Percentiles rank a stretch among this genome's conserved stretches.
phyloP scores from a whole-genome alignment of 2,888 invertebrate genomes.

The Troides helena region DNA sequence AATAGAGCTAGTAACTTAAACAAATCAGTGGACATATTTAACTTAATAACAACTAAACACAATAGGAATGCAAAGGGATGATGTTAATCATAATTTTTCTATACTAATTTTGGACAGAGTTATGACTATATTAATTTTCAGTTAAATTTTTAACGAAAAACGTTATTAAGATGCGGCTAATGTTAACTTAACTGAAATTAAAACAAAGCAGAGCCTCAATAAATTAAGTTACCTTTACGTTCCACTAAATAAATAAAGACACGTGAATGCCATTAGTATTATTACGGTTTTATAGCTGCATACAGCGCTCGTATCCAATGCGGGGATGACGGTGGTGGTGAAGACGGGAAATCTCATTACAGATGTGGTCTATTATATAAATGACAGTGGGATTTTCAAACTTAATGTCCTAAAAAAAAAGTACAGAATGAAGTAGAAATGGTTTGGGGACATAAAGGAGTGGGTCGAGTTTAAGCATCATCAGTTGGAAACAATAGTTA shows the following conservation, averaged over 20 bases:
- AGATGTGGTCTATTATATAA: conserved; percentile 29
- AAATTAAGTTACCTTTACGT: conserved; percentile 64
- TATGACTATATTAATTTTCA: neutral
- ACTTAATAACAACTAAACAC: too few species aligned
- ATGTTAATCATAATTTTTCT: too few species aligned
- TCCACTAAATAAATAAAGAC: conserved; percentile 69
- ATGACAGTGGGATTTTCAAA: neutral
- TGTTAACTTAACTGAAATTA: conserved; percentile 43
- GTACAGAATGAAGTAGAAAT: too few species aligned
- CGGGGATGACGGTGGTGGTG: conserved; percentile 44
- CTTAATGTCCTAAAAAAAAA: too few species aligned
- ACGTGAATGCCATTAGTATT: conserved; percentile 73
- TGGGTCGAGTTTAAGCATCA: too few species aligned
- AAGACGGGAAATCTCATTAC: conserved; percentile 57
- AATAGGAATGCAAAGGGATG: too few species aligned
- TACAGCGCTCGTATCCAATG: conserved; percentile 58
- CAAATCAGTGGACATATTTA: too few species aligned
- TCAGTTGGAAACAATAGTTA: too few species aligned
- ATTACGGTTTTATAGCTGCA: conserved; percentile 65
- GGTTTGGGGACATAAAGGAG: too few species aligned
- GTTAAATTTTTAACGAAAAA: neutral
- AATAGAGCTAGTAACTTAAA: too few species aligned
- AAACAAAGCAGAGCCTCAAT: conserved; percentile 59
- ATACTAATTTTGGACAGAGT: too few species aligned
- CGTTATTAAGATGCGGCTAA: neutral